A percentile compares a stretch with the other conserved stretches of the same genome.
Conservation (phyloP, 2,888 invertebrate genomes). For the Julus scanicus region DNA sequence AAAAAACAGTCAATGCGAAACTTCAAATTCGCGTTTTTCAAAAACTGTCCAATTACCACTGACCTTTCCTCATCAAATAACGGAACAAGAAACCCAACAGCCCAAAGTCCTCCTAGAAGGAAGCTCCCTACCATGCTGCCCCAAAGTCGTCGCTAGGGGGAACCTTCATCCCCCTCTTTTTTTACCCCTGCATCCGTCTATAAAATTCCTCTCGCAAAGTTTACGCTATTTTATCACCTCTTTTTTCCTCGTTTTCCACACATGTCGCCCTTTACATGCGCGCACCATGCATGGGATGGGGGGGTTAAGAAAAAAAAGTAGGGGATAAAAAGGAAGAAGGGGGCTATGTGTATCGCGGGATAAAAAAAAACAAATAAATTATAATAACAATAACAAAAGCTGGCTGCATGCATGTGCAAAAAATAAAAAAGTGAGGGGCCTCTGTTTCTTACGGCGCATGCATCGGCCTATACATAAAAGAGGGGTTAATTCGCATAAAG, state of each 20-base stretch:
- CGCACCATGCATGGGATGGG: constrained; percentile 9
- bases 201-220: constrained; percentile 13
- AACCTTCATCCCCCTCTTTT: neutral
- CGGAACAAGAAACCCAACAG: neutral
- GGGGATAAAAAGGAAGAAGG: constrained; percentile 24
- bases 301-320: neutral
- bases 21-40: neutral
- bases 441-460: neutral
- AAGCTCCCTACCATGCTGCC: neutral
- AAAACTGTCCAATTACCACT: neutral
- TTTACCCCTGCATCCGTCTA: neutral
- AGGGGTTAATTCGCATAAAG: constrained; percentile 39
- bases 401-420: constrained; percentile 13
- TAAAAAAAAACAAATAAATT: neutral
- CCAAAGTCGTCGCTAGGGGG: neutral
- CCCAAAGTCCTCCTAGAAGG: neutral
- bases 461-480: constrained; percentile 30
- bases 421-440: constrained; percentile 34
- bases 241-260: constrained; percentile 29
- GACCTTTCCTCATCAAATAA: neutral
- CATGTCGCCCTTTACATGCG: constrained; percentile 10
- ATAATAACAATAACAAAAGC: constrained; percentile 42
- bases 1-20: too few relatives aligned
- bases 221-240: constrained; percentile 39
- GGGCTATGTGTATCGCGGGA: neutral